Evolutionary conservation across 2,888 invertebrate species (phyloP).

Genomic region (Ennomos quercinarius): DNA sequence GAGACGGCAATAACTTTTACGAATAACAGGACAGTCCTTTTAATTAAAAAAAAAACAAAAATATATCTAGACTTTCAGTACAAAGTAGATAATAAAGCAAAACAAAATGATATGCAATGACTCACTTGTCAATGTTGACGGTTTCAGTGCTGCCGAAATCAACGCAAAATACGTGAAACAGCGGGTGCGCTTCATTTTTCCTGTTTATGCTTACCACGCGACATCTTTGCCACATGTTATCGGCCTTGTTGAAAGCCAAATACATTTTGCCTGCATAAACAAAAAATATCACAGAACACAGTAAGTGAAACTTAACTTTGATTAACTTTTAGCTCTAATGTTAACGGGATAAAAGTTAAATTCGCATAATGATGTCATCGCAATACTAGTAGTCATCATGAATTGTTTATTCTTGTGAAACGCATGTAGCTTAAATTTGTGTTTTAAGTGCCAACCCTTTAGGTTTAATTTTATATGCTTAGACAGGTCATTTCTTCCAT

Average conservation of each 20-base stretch:
- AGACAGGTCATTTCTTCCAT: no score
- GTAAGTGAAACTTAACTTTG: no score
- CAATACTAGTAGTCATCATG: slow-evolving; percentile 1
- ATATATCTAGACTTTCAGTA: not conserved
- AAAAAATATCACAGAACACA: slow-evolving; percentile 9
- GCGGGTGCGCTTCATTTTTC: slow-evolving; percentile 52
- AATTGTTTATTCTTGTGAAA: not conserved
- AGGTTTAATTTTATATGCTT: no score
- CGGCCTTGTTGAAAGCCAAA: slow-evolving; percentile 82
- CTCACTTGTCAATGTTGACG: slow-evolving; percentile 80
- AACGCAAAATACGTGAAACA: slow-evolving; percentile 85
- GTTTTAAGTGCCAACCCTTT: not conserved
- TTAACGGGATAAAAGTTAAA: not conserved
- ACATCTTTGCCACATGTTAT: slow-evolving; percentile 89
- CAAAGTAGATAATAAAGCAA: not conserved
- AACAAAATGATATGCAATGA: slow-evolving; percentile 7
- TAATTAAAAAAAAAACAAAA: not conserved
- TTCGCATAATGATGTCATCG: not conserved
- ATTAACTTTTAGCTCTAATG: not conserved
- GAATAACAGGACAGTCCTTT: no score
- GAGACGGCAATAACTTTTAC: no score
- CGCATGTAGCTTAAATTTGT: not conserved
- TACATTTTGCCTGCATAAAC: slow-evolving; percentile 85
- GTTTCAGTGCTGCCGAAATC: slow-evolving; percentile 87
- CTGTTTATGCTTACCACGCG: slow-evolving; percentile 72